Conservation (phyloP, 2,797 vertebrate species). For the Orestias chungarensis region DNA sequence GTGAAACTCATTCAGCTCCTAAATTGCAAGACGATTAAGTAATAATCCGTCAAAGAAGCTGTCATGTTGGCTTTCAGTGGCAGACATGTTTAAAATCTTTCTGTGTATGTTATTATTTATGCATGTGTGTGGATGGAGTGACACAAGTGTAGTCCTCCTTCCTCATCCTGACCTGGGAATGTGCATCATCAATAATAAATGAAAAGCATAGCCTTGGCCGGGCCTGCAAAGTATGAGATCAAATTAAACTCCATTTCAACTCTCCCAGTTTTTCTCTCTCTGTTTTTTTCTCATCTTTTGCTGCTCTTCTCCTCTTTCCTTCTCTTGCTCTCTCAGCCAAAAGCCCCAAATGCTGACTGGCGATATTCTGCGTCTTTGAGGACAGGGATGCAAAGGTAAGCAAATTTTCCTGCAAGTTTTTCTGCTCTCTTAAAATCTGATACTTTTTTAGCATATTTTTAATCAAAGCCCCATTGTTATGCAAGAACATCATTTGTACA, state of each 20-base stretch:
- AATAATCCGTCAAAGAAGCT: conserved; percentile 43
- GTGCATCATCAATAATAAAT: conserved; percentile 80
- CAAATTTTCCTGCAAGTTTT: conserved; percentile 65
- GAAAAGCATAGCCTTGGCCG: conserved; percentile 64
- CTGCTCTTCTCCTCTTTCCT: conserved; percentile 25
- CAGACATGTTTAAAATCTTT: conserved; percentile 44
- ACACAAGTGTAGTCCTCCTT: conserved; percentile 63
- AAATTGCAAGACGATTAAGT: conserved; percentile 47
- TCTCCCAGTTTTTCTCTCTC: conserved; percentile 11
- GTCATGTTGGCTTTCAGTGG: conserved; percentile 54
- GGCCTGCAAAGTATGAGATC: conserved; percentile 68
- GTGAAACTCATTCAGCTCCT: conserved; percentile 36
- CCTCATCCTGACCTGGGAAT: conserved; percentile 68
- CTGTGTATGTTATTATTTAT: conserved; percentile 27
- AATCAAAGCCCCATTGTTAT: not conserved
- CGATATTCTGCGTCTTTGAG: conserved; percentile 97
- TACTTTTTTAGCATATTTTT: not conserved
- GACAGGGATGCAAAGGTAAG: conserved; percentile 96
- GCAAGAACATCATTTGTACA: not conserved
- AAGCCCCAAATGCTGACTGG: conserved; percentile 98
- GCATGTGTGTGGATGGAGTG: conserved; percentile 23
- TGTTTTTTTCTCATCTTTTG: conserved; percentile 19
- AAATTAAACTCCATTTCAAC: conserved; percentile 74
- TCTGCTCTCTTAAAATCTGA: not conserved
- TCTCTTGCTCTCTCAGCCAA: conserved; percentile 86